These are phyloP conservation scores for Oreochromis niloticus DNA, from an alignment of 2,113 vertebrate genomes.

Conservation along the genomic window DNA sequence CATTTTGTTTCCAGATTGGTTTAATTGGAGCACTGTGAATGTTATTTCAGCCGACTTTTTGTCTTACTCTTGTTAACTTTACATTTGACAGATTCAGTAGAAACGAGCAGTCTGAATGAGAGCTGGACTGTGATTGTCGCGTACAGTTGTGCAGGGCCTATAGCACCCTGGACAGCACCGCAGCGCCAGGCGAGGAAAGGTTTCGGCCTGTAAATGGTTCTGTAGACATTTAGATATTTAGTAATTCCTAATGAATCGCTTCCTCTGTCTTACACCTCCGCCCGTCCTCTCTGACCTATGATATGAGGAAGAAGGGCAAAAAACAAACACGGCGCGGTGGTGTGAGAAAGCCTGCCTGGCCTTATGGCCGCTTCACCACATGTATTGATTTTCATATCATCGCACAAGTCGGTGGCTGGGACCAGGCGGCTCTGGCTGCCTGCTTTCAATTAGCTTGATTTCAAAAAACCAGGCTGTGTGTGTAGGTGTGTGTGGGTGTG, in stretches of 20 bases:
- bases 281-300: neutral
- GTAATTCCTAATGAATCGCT: neutral
- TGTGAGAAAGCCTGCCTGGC: neutral
- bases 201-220: neutral
- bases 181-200: neutral
- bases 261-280: neutral
- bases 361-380: slow-evolving; percentile 12
- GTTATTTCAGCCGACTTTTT: slow-evolving; percentile 55
- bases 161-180: neutral
- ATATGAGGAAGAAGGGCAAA: neutral
- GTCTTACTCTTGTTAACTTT: slow-evolving; percentile 46
- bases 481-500: neutral
- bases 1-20: slow-evolving; percentile 20
- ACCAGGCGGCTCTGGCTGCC: neutral
- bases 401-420: slow-evolving; percentile 20
- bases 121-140: neutral
- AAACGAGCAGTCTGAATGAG: neutral
- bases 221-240: neutral
- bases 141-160: neutral
- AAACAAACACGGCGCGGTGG: neutral
- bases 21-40: slow-evolving; percentile 70
- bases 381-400: slow-evolving; percentile 48
- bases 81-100: slow-evolving; percentile 30
- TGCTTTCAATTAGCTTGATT: neutral
- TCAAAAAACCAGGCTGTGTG: slow-evolving; percentile 3